Percentiles rank a stretch among this genome's conserved stretches.
Conservation (phyloP, 1,140 invertebrate genomes). For the Artemia franciscana region DNA sequence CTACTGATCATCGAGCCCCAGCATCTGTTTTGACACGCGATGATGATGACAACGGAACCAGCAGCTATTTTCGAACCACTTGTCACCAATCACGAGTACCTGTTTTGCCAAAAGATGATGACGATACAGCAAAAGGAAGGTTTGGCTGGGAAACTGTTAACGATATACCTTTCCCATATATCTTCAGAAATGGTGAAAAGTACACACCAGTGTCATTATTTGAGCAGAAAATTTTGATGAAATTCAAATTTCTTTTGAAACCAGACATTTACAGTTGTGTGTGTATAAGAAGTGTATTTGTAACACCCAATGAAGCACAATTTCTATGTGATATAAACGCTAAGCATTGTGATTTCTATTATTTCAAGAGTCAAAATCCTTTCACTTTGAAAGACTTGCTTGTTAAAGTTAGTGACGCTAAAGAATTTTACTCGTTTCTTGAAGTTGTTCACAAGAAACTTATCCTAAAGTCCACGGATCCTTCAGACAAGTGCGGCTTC, state of each 20-base stretch:
- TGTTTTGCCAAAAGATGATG: conserved; percentile 30
- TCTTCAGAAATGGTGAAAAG: conserved; percentile 54
- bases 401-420: conserved; percentile 57
- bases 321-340: conserved; percentile 79
- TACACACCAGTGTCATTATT: conserved; percentile 77
- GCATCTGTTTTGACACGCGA: no score
- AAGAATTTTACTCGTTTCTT: conserved; percentile 70
- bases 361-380: conserved; percentile 43
- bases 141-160: conserved; percentile 58
- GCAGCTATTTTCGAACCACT: no score
- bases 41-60: no score
- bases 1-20: no score
- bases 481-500: conserved; percentile 65
- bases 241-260: conserved; percentile 53
- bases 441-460: conserved; percentile 67
- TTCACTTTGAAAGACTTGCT: conserved; percentile 75
- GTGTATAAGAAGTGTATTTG: conserved; percentile 74
- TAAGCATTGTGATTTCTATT: conserved; percentile 71
- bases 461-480: conserved; percentile 24
- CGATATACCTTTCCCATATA: conserved; percentile 37
- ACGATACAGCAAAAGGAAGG: conserved; percentile 51
- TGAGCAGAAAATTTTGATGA: conserved; percentile 30
- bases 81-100: no score
- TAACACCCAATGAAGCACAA: conserved; percentile 66
- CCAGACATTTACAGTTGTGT: conserved; percentile 64